phyloP scores from a whole-genome alignment of 1,140 invertebrate genomes.

The Tetramorium parvispinum region DNA sequence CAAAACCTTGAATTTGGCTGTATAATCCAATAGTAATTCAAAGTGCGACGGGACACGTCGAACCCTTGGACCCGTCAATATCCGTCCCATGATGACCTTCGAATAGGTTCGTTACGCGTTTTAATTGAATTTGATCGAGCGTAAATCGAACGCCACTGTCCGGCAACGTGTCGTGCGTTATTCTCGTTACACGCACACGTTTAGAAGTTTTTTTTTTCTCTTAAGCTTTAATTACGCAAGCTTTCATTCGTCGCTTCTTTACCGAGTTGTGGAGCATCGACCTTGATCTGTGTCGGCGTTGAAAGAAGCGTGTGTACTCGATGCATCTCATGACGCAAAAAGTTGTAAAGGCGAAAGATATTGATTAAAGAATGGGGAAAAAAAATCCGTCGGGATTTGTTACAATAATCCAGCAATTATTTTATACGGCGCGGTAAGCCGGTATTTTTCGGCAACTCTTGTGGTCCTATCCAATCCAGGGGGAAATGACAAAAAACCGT shows the following conservation, averaged over 20 bases:
- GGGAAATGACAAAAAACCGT: slow-evolving; percentile 67
- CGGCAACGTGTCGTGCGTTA: not conserved
- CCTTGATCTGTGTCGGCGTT: not conserved
- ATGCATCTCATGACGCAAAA: not conserved
- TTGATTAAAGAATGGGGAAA: slow-evolving; percentile 29
- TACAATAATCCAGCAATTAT: slow-evolving; percentile 33
- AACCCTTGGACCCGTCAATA: slow-evolving; percentile 80
- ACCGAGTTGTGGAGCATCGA: not conserved
- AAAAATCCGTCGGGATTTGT: slow-evolving; percentile 24
- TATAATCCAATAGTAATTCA: slow-evolving; percentile 79
- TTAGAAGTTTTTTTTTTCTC: not conserved
- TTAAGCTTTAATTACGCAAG: not conserved
- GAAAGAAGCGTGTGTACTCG: too few species aligned
- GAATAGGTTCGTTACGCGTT: slow-evolving; percentile 63
- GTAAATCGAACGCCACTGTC: slow-evolving; percentile 55
- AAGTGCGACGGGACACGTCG: slow-evolving; percentile 62
- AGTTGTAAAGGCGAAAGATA: not conserved
- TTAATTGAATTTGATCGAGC: slow-evolving; percentile 65
- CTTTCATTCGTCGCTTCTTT: not conserved
- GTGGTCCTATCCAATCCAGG: slow-evolving; percentile 3
- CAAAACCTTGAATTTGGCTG: slow-evolving; percentile 74
- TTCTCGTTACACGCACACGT: not conserved
- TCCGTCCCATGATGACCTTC: slow-evolving; percentile 80
- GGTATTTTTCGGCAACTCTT: slow-evolving; percentile 41
- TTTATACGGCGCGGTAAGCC: not conserved